These are phyloP conservation scores for Thaumatotibia leucotreta DNA, from an alignment of 1,140 invertebrate genomes.

Conservation along the genomic window DNA sequence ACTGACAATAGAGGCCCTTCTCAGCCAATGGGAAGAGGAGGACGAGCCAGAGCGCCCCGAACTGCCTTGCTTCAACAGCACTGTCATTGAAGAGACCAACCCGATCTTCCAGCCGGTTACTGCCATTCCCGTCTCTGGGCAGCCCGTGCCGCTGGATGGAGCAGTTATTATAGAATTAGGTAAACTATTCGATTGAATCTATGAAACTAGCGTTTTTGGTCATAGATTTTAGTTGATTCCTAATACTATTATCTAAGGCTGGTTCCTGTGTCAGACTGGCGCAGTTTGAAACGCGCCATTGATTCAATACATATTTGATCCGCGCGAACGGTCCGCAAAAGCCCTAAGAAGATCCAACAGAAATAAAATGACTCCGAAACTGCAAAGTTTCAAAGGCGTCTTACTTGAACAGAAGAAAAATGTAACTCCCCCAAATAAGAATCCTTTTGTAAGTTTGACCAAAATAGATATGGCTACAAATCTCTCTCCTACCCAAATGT, in stretches of 20 bases:
- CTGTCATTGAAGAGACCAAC: conserved; percentile 55
- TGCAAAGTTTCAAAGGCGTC: conserved; percentile 61
- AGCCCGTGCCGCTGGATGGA: conserved; percentile 38
- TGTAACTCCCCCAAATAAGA: conserved; percentile 47
- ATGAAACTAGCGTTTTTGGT: conserved; percentile 53
- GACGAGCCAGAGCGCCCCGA: conserved; percentile 55
- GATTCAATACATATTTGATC: too few relatives aligned
- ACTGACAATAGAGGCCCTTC: conserved; percentile 60
- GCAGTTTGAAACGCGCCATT: too few relatives aligned
- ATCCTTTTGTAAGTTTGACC: conserved; percentile 51
- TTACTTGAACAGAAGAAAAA: conserved; percentile 60
- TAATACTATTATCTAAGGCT: too few relatives aligned
- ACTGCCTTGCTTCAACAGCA: conserved; percentile 55
- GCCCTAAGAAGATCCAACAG: conserved; percentile 36
- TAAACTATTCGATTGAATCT: conserved; percentile 68
- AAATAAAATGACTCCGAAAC: conserved; percentile 51
- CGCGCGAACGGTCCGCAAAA: conserved; percentile 68
- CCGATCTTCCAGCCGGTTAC: conserved; percentile 59
- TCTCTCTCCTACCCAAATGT: conserved; percentile 67
- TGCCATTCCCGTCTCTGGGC: conserved; percentile 38
- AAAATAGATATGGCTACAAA: conserved; percentile 56
- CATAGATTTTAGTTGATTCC: too few relatives aligned
- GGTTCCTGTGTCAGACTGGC: too few relatives aligned
- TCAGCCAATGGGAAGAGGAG: conserved; percentile 71
- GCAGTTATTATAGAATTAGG: conserved; percentile 53